These are phyloP conservation scores for Phoronis australis DNA, from an alignment of 2,888 invertebrate genomes.

Conservation along the genomic window DNA sequence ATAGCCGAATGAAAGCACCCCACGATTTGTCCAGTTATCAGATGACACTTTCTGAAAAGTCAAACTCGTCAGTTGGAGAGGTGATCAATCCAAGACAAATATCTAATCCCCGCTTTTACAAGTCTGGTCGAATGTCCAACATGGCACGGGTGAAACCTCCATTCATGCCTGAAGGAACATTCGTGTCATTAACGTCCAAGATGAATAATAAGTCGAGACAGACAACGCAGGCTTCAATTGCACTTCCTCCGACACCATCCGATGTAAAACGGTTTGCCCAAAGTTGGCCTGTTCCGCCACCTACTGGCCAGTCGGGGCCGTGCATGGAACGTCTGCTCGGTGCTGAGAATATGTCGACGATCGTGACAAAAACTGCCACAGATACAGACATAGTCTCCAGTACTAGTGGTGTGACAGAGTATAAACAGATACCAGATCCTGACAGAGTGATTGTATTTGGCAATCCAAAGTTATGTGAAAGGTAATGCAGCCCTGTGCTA, in stretches of 20 bases:
- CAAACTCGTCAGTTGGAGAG: neutral
- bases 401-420: conserved; percentile 27
- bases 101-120: conserved; percentile 33
- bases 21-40: neutral
- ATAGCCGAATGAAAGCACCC: neutral
- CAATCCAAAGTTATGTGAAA: conserved; percentile 32
- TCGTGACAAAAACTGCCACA: conserved; percentile 39
- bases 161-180: conserved; percentile 11
- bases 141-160: conserved; percentile 6
- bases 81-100: conserved; percentile 21
- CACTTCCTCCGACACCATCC: neutral
- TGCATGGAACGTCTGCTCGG: conserved; percentile 27
- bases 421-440: conserved; percentile 35
- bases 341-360: conserved; percentile 30
- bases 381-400: conserved; percentile 42
- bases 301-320: conserved; percentile 14
- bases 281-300: conserved; percentile 2
- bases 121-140: too few species aligned
- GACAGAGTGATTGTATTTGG: conserved; percentile 41
- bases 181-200: conserved; percentile 5
- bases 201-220: too few species aligned
- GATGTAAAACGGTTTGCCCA: neutral
- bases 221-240: too few species aligned
- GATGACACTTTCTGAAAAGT: neutral
- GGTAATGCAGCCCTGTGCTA: conserved; percentile 25